Percentiles rank a stretch among this genome's conserved stretches.
phyloP scores from a whole-genome alignment of 2,797 vertebrate genomes.

The Sebastes steindachneri region DNA sequence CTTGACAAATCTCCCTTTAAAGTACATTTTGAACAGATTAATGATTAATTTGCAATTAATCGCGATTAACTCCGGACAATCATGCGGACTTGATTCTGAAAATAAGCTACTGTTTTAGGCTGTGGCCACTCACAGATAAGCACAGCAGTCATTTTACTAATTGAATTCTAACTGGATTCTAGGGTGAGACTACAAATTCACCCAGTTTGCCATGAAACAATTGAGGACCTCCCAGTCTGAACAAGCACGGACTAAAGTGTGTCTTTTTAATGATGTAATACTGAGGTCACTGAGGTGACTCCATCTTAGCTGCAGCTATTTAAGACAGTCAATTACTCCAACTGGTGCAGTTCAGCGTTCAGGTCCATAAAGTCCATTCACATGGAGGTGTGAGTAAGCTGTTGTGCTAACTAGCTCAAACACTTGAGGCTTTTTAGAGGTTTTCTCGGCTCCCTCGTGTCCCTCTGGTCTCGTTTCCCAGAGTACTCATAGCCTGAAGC shows the following conservation, averaged over 20 bases:
- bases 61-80: too few relatives aligned
- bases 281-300: not conserved
- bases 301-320: constrained; percentile 25
- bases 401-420: constrained; percentile 48
- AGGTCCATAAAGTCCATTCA: constrained; percentile 58
- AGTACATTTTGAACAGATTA: too few relatives aligned
- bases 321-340: constrained; percentile 32
- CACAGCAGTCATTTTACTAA: constrained; percentile 1
- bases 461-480: constrained; percentile 30
- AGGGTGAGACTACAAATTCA: not conserved
- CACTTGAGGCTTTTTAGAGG: constrained; percentile 28
- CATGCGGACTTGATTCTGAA: not conserved
- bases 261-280: constrained; percentile 26
- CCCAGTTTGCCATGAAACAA: not conserved
- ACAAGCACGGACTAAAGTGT: constrained; percentile 2
- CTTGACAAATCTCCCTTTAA: too few relatives aligned
- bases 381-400: constrained; percentile 59
- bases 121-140: not conserved
- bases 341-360: constrained; percentile 33
- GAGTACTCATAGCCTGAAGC: not conserved
- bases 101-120: not conserved
- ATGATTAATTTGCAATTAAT: too few relatives aligned
- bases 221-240: not conserved
- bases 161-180: not conserved
- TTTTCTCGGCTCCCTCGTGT: constrained; percentile 9